Evolutionary conservation across 1,140 invertebrate species (phyloP), one percentile per base, ranked within the genome.

Genomic region (Cydia strobilella): DNA sequence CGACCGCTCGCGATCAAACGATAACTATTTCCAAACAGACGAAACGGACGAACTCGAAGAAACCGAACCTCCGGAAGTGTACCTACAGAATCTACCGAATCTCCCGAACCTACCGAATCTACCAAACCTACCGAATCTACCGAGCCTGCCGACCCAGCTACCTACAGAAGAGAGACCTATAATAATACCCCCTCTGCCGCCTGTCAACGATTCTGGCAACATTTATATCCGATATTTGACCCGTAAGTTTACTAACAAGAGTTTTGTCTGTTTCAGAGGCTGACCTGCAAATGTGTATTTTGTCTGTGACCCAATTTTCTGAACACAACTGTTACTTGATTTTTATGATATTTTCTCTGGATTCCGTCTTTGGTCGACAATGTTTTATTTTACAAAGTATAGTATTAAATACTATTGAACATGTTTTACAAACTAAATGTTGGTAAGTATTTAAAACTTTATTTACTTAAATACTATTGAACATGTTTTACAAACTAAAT

Each of bases 221-320:
- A 82, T 89, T 80, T 89, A 84, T 86, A 92, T 92, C 84, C 83
- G 85, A 79, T 92, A 90, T 74, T 79, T 92, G 18, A 92, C 90
- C 87, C 90, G 90, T 92, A 90, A 92, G 90, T 92, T 73, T 15
- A 59, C n/a, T 73, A 72, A 72, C 39, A 39, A 45, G 25, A 31
- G 4, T 72, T 65, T 76, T 1, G n/a, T 76, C 62, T 66, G 71
- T 76, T 76, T 31, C 75, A 76, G 75, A 69, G 20, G 59, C 23
- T 75, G 48, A 2, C 2, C 48, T 51, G 74, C 13, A 20, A 13
- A 20, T 27, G 23, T 72, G 0, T 18, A 23, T 65, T 27, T 27
- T 48, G 45, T 73, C 75, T 81, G 25, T 86, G 79, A 85, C 84
- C 51, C 84, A 84, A 42, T 42, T n/a, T 69, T 69, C 65, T 69